phyloP scores from a whole-genome alignment of 2,113 vertebrate species.

The Anser cygnoides region DNA sequence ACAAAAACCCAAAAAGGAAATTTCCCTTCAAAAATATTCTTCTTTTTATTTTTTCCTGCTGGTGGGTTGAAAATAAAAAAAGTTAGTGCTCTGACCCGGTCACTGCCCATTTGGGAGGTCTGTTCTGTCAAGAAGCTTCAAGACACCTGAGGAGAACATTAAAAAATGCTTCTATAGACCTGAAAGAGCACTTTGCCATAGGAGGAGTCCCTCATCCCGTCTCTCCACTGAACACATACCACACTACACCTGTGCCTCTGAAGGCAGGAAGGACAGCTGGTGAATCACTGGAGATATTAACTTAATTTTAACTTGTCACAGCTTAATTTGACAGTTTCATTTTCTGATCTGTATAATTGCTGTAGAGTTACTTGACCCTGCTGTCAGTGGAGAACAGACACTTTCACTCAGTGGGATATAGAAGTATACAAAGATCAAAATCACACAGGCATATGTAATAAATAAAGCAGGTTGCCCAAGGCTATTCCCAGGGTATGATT shows the following conservation, averaged over 20 bases:
- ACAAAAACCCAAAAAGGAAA: conserved; percentile 83
- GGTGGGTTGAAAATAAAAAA: conserved; percentile 55
- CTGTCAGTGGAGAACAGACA: not conserved
- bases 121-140: conserved; percentile 31
- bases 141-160: conserved; percentile 27
- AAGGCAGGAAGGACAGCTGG: not conserved
- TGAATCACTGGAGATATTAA: not conserved
- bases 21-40: conserved; percentile 76
- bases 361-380: not conserved
- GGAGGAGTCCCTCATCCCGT: not conserved
- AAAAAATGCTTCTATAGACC: not conserved
- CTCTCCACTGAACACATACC: not conserved
- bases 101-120: not conserved
- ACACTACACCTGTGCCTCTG: not conserved
- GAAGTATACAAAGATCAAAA: not conserved
- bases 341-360: not conserved
- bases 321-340: not conserved
- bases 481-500: not conserved
- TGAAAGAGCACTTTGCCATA: not conserved
- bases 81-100: conserved; percentile 16
- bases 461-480: conserved; percentile 26
- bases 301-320: not conserved
- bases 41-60: conserved; percentile 43
- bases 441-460: not conserved
- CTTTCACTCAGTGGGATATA: not conserved